Evolutionary conservation across 1,140 invertebrate species (phyloP).

Genomic region (Melipona quadrifasciata): DNA sequence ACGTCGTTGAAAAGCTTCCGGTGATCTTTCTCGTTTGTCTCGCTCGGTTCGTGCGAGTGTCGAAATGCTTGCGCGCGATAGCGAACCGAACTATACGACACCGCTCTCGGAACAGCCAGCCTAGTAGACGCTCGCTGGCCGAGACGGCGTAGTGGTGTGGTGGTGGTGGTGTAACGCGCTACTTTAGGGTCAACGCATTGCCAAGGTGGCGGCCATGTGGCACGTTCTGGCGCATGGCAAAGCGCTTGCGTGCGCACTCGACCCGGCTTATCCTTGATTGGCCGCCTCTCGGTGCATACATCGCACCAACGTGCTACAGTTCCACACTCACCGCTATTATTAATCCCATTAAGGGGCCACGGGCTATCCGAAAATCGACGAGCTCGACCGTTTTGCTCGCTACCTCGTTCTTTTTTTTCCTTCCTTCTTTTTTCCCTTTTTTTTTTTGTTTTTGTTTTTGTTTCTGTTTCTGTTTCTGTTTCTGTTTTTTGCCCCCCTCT

Average conservation of each 20-base stretch:
- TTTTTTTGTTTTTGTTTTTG: too few relatives aligned
- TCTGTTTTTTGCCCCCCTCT: background rate
- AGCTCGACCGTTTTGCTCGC: background rate
- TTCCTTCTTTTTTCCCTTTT: too few relatives aligned
- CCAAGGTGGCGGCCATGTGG: slow-evolving; percentile 79
- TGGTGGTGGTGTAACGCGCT: slow-evolving; percentile 59
- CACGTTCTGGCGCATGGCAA: slow-evolving; percentile 71
- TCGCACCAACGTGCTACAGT: slow-evolving; percentile 31
- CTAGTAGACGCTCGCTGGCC: background rate
- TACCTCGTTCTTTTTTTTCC: background rate
- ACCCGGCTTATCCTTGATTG: slow-evolving; percentile 53
- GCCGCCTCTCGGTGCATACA: slow-evolving; percentile 31
- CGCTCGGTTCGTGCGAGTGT: background rate
- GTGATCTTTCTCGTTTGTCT: background rate
- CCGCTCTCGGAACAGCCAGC: slow-evolving; percentile 41
- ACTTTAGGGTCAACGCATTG: slow-evolving; percentile 80
- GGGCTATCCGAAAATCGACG: slow-evolving; percentile 6
- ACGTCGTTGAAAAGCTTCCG: too few relatives aligned
- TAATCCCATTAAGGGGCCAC: slow-evolving; percentile 43
- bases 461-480: background rate
- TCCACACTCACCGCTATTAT: slow-evolving; percentile 45
- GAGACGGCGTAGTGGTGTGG: slow-evolving; percentile 23
- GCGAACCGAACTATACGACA: background rate
- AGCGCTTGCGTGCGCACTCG: slow-evolving; percentile 69
- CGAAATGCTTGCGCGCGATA: background rate